Base-by-base conservation (phyloP, 1,140 invertebrate genomes). In the Diachasma alloeum region DNA sequence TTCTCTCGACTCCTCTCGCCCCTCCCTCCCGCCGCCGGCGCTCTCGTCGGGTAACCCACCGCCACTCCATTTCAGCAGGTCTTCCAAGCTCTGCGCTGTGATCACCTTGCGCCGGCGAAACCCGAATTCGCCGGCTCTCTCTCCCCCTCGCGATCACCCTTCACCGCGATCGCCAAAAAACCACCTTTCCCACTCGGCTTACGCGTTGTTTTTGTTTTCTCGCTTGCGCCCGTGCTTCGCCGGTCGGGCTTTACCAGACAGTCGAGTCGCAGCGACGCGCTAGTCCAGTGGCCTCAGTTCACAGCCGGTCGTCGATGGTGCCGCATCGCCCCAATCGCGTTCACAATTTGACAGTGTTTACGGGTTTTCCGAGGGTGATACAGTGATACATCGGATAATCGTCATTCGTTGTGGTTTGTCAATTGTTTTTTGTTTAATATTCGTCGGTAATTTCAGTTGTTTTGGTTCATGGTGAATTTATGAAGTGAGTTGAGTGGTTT, bases 291-390 rank as follows among this genome's bases (percentile, higher is more conserved):
- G 17, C 9, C 39, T 76, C 75, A 76, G 75, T 76, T 66, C 56
- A 66, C 69, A 56, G 56, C 69, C 75, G 37, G 69, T 17, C 53
- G 69, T 72, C 48, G 68, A 72, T 66, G 75, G 68, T 76, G 69
- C 13, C n/a, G 69, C 36, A 36, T 72, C 69, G 22, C 17, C 26
- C 19, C 13, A 67, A 22, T 63, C 42, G 69, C 19, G 26, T 42
- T 76, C 1, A 66, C 17, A 68, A 68, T 37, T 39, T 11, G 4
- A 0, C 0, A 37, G 36, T 39, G 31, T 68, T 39, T 15, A 17
- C 36, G 66, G 17, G 31, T 26, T 31, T 31, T 66, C n/a, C 39
- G 39, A 6, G 31, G 31, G 56, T 59, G 56, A 22, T 22, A 22
- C 9, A 31, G 31, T 31, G 31, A 6, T n/a, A n/a, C 31, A 6